phyloP scores from a whole-genome alignment of 2,113 vertebrate species.

The Pipra filicauda region DNA sequence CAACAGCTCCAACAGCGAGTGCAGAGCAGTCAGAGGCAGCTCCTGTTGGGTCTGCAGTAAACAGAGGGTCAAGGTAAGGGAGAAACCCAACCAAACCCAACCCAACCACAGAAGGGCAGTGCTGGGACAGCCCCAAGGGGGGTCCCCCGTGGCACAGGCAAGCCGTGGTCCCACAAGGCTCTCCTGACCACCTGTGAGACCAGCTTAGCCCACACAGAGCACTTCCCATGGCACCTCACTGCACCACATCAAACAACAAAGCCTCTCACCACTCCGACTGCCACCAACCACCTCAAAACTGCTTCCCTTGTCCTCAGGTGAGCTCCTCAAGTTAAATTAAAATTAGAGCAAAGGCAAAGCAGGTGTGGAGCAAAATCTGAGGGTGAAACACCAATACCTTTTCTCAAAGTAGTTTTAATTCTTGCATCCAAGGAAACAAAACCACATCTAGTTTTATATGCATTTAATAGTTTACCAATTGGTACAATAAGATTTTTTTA shows the following conservation, averaged over 20 bases:
- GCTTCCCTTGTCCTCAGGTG: not conserved
- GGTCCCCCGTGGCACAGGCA: not conserved
- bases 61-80: not conserved
- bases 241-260: rapidly evolving
- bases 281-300: not conserved
- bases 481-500: constrained; percentile 90
- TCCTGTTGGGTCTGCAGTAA: rapidly evolving
- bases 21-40: rapidly evolving
- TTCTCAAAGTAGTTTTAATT: constrained; percentile 37
- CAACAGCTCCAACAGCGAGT: rapidly evolving
- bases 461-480: constrained; percentile 91
- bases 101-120: not conserved
- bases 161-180: not conserved
- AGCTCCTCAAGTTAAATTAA: not conserved
- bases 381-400: not conserved
- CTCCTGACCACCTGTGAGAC: not conserved
- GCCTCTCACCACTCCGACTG: not conserved
- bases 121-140: not conserved
- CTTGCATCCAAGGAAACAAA: constrained; percentile 51
- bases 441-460: constrained; percentile 82
- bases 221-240: not conserved
- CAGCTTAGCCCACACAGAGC: not conserved
- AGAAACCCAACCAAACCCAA: not conserved
- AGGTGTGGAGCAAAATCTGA: not conserved
- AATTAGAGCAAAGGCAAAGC: not conserved